A percentile compares a stretch with the other conserved stretches of the same genome.
These are phyloP conservation scores for Anguilla megastoma DNA, from an alignment of 2,797 vertebrate genomes.

Conservation along the genomic window DNA sequence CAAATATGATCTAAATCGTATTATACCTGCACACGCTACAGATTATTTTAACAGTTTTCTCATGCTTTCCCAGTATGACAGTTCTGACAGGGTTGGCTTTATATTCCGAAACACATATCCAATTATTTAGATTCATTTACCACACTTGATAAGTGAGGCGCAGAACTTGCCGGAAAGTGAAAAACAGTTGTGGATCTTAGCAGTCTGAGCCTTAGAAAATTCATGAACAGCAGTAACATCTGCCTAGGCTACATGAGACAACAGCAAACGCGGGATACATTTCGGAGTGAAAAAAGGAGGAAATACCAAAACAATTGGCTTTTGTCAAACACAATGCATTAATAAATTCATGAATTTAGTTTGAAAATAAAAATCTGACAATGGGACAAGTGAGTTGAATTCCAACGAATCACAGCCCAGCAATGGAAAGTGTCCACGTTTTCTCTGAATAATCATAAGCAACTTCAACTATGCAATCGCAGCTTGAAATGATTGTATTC, in stretches of 20 bases:
- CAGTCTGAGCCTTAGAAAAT: not conserved
- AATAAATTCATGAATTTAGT: not conserved
- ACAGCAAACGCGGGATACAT: not conserved
- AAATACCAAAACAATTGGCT: not conserved
- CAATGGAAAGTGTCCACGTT: not conserved
- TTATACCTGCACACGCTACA: conserved; percentile 22
- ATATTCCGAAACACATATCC: not conserved
- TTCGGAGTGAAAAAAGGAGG: not conserved
- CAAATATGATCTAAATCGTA: conserved; percentile 31
- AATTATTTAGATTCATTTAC: not conserved
- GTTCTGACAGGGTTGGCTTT: not conserved
- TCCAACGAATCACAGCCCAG: not conserved
- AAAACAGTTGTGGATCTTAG: not conserved
- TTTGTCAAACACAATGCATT: not conserved
- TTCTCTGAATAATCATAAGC: not conserved
- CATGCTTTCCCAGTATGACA: not conserved
- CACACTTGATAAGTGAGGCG: not conserved
- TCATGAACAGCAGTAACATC: not conserved
- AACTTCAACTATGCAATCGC: not conserved
- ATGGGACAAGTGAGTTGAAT: not conserved
- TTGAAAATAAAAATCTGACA: not conserved
- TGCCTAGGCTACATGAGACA: not conserved
- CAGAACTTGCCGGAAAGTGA: not conserved
- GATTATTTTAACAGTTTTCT: conserved; percentile 9
- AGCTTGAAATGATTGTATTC: conserved; percentile 14